Percentiles rank a stretch among this genome's conserved stretches.
phyloP scores from a whole-genome alignment of 2,888 invertebrate genomes.

The Drosophila kuntzei region DNA sequence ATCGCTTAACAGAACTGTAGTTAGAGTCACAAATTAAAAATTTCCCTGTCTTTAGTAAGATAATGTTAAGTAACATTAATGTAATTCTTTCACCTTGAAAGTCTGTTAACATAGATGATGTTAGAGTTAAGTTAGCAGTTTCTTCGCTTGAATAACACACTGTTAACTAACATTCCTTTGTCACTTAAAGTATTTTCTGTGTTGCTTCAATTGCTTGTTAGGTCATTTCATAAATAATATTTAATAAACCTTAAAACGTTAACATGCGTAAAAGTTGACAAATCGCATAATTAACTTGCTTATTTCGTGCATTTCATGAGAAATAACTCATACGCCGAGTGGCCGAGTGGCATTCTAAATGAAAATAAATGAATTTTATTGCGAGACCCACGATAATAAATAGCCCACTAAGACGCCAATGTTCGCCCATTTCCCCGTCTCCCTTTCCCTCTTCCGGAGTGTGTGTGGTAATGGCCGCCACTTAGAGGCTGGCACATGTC shows the following conservation, averaged over 20 bases:
- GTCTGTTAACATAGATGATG: not conserved
- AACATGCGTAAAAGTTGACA: conserved; percentile 51
- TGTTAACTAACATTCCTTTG: not conserved
- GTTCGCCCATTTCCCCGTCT: not conserved
- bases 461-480: conserved; percentile 23
- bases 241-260: conserved; percentile 22
- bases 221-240: conserved; percentile 12
- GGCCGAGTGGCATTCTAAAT: conserved; percentile 51
- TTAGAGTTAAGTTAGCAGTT: not conserved
- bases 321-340: conserved; percentile 51
- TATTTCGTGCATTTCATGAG: conserved; percentile 51
- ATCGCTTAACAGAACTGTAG: too few relatives aligned
- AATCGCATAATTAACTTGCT: conserved; percentile 71
- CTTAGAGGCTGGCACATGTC: conserved; percentile 41
- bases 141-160: not conserved
- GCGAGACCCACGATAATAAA: conserved; percentile 49
- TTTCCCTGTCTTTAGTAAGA: too few relatives aligned
- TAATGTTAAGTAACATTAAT: too few relatives aligned
- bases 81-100: not conserved
- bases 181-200: not conserved
- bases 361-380: conserved; percentile 68
- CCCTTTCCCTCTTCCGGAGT: not conserved
- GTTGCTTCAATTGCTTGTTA: not conserved
- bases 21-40: too few relatives aligned
- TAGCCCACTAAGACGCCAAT: conserved; percentile 48